Conservation (phyloP, 2,888 invertebrate genomes). For the Dryococelus australis region DNA sequence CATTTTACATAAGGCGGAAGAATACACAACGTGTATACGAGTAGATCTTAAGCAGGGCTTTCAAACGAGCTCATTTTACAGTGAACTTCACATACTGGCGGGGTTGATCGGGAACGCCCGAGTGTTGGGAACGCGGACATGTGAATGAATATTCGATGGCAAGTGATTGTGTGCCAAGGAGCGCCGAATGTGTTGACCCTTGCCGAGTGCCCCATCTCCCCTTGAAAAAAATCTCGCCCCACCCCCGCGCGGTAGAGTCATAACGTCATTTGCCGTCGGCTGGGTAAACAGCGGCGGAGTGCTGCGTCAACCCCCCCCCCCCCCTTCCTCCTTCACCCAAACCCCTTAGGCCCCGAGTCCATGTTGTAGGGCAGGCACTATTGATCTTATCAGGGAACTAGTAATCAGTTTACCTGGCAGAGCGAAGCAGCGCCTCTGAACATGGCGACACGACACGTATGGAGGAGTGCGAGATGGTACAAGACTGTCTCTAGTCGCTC, state of each 20-base stretch:
- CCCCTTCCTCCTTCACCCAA: not conserved
- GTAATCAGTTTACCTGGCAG: constrained; percentile 7
- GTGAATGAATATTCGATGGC: not conserved
- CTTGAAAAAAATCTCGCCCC: not conserved
- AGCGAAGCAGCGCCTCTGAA: not conserved
- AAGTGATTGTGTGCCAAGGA: not conserved
- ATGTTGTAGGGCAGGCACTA: not conserved
- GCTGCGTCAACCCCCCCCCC: not conserved
- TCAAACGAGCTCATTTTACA: no score
- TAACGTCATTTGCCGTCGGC: not conserved
- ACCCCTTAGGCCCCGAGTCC: not conserved
- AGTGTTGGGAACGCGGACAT: not conserved
- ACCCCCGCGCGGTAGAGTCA: not conserved
- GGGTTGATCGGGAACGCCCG: not conserved
- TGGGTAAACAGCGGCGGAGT: constrained; percentile 7
- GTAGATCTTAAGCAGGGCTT: no score
- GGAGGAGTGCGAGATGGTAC: no score
- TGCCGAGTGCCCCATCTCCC: not conserved
- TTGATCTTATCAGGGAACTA: not conserved
- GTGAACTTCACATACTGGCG: no score
- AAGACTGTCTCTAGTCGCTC: no score
- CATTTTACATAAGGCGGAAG: no score
- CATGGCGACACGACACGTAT: not conserved
- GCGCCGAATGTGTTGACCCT: not conserved
- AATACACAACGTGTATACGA: no score